Conservation (phyloP, 2,888 invertebrate species). For the Mimas tiliae region DNA sequence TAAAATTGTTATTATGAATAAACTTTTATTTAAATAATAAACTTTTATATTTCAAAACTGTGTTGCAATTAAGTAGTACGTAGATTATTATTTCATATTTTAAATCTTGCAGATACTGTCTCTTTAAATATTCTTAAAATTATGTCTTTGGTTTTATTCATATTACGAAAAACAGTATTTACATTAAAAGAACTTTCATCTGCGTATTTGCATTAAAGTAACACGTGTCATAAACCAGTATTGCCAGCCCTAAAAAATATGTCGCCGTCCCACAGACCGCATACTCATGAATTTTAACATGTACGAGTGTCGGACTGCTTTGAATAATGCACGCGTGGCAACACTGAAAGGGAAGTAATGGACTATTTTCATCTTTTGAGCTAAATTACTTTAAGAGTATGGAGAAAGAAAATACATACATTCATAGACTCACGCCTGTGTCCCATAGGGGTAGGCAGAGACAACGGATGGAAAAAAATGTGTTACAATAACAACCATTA, state of each 20-base stretch:
- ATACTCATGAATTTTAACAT: slow-evolving; percentile 77
- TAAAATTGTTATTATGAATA: not conserved
- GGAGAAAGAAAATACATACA: too few species aligned
- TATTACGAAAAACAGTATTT: not conserved
- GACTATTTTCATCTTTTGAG: slow-evolving; percentile 40
- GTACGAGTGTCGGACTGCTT: slow-evolving; percentile 51
- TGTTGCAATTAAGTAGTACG: not conserved
- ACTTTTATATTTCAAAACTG: not conserved
- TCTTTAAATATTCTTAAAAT: too few species aligned
- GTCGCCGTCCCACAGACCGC: slow-evolving; percentile 53
- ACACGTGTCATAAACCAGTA: slow-evolving; percentile 71
- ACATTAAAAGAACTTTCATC: too few species aligned
- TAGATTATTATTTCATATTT: too few species aligned
- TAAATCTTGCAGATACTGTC: too few species aligned
- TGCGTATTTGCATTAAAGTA: slow-evolving; percentile 20
- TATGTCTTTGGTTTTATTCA: too few species aligned
- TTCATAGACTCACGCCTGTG: too few species aligned
- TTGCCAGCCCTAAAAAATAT: slow-evolving; percentile 62
- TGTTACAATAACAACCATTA: too few species aligned
- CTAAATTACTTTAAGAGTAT: too few species aligned
- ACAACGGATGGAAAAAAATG: too few species aligned
- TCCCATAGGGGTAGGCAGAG: too few species aligned
- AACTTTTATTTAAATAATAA: too few species aligned
- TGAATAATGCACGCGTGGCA: slow-evolving; percentile 62
- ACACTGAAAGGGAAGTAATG: slow-evolving; percentile 39